A percentile compares a stretch with the other conserved stretches of the same genome.
Evolutionary conservation across 1,140 invertebrate genomes (phyloP).

Genomic region (Aradophagus sp.): DNA sequence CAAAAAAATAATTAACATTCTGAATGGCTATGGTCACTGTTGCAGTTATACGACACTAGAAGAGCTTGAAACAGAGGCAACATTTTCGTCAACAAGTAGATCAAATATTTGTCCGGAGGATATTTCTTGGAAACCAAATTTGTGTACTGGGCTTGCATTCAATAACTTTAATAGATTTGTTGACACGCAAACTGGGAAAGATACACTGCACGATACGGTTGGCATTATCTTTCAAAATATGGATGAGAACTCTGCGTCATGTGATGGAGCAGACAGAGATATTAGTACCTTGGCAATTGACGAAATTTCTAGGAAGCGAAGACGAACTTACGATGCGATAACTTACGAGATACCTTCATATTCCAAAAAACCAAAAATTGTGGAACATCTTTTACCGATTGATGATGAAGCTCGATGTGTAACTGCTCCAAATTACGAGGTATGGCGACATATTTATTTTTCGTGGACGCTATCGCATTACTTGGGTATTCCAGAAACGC

Average conservation of each 20-base stretch:
- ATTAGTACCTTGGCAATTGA: background rate
- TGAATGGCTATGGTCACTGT: conserved; percentile 57
- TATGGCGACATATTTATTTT: conserved; percentile 29
- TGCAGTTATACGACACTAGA: conserved; percentile 53
- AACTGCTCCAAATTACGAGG: background rate
- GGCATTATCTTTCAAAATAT: conserved; percentile 59
- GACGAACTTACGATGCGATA: conserved; percentile 41
- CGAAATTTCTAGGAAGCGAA: conserved; percentile 16
- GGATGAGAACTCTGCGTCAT: background rate
- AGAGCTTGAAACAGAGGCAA: conserved; percentile 58
- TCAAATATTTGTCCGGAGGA: conserved; percentile 56
- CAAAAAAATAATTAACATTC: conserved; percentile 59
- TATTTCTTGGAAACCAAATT: conserved; percentile 36
- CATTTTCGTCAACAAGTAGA: conserved; percentile 20
- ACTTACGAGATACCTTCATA: conserved; percentile 39
- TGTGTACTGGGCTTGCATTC: conserved; percentile 61
- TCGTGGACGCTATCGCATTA: conserved; percentile 42
- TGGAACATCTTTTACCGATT: conserved; percentile 10
- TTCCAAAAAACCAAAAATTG: conserved; percentile 49
- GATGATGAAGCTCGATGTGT: conserved; percentile 13
- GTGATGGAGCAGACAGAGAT: background rate
- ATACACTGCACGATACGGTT: conserved; percentile 65
- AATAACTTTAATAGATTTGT: conserved; percentile 67
- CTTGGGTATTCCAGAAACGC: conserved; percentile 16
- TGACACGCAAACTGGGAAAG: conserved; percentile 60